Evolutionary conservation across 2,113 vertebrate genomes (phyloP).

Genomic region (Odocoileus virginianus): DNA sequence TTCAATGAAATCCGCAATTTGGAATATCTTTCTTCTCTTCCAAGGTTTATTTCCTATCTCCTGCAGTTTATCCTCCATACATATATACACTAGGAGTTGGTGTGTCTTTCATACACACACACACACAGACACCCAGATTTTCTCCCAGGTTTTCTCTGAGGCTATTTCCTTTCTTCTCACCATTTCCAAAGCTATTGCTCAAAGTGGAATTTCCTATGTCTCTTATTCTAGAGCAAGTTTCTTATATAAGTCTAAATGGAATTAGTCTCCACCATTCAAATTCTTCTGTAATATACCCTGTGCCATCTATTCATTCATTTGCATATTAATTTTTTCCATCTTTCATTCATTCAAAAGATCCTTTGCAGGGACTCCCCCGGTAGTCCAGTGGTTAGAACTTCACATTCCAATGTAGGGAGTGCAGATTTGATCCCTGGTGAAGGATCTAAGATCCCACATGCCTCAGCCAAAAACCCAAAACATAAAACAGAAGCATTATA

Average conservation of each 20-base stretch:
- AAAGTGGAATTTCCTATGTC: neutral
- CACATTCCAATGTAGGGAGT: neutral
- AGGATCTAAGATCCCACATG: neutral
- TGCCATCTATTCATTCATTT: neutral
- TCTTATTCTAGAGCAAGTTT: neutral
- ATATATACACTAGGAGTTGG: neutral
- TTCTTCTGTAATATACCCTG: neutral
- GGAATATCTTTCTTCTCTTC: neutral
- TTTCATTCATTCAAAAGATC: neutral
- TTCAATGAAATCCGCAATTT: neutral
- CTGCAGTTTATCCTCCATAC: neutral
- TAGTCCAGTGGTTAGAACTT: neutral
- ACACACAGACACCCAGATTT: neutral
- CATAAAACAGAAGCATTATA: neutral
- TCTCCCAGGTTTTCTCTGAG: neutral
- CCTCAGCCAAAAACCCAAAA: neutral
- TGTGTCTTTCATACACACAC: no score
- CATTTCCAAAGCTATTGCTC: neutral
- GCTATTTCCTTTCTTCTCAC: neutral
- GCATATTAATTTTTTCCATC: neutral
- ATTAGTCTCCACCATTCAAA: neutral
- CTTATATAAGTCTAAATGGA: neutral
- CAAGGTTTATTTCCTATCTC: neutral
- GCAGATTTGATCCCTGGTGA: neutral
- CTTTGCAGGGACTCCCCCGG: fast-evolving